phyloP scores from a whole-genome alignment of 2,113 vertebrate genomes.

The Thryonomys swinderianus region DNA sequence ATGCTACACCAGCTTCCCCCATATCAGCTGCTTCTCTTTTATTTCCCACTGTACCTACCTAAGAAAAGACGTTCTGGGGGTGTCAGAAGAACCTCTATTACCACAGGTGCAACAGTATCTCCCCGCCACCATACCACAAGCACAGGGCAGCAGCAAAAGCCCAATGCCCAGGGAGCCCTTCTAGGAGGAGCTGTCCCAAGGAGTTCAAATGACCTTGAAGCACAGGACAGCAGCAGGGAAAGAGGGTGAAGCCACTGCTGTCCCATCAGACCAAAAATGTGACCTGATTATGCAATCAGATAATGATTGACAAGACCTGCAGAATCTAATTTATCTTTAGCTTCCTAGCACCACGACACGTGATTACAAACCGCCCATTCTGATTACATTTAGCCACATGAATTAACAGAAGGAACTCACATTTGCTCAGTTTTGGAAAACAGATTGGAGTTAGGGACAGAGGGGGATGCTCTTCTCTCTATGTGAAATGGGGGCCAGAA shows the following conservation, averaged over 20 bases:
- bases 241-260: not conserved
- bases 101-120: not conserved
- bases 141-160: not conserved
- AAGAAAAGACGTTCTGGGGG: not conserved
- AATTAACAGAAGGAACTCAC: not conserved
- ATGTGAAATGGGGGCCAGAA: not conserved
- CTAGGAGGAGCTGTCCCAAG: not conserved
- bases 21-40: not conserved
- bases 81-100: not conserved
- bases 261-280: not conserved
- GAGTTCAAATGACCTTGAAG: not conserved
- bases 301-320: slow-evolving; percentile 52
- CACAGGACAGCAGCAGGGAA: not conserved
- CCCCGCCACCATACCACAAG: not conserved
- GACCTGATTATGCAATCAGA: not conserved
- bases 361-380: not conserved
- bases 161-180: not conserved
- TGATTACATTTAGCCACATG: not conserved
- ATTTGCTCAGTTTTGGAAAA: not conserved
- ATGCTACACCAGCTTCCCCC: not conserved
- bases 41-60: not conserved
- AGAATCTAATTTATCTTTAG: slow-evolving; percentile 4
- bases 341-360: not conserved
- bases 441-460: not conserved
- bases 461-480: not conserved